Percentiles rank a stretch among this genome's conserved stretches.
Evolutionary conservation across 64 coral and sea anemone genomes (phyloP).

Genomic region (Montipora foliosa): DNA sequence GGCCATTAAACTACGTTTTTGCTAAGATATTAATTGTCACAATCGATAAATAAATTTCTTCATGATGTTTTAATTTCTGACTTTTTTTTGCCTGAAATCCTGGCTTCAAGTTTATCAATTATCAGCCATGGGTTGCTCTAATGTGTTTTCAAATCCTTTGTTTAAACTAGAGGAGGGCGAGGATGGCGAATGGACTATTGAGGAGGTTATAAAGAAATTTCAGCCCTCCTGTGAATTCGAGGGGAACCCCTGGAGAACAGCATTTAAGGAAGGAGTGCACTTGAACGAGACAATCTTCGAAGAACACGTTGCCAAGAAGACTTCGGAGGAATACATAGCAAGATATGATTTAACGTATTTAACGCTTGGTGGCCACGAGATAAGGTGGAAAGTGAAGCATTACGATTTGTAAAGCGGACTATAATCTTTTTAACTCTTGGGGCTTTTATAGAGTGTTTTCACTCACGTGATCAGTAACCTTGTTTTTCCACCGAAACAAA

Average conservation of each 20-base stretch:
- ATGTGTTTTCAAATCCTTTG: not conserved
- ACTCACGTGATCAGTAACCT: too few species aligned
- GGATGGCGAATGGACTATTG: not conserved
- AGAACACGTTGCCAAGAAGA: not conserved
- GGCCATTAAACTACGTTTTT: too few species aligned
- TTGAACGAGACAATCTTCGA: not conserved
- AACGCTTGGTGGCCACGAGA: not conserved
- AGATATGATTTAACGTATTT: constrained; percentile 29
- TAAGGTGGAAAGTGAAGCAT: not conserved
- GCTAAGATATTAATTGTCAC: too few species aligned
- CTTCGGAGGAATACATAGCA: not conserved
- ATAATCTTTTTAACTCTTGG: too few species aligned
- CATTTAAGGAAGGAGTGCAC: constrained; percentile 13
- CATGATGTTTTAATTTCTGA: too few species aligned
- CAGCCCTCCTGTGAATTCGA: not conserved
- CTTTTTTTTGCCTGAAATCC: too few species aligned
- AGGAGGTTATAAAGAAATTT: not conserved
- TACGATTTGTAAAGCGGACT: too few species aligned
- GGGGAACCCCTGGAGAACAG: not conserved
- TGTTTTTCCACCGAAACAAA: too few species aligned
- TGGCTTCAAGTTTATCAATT: too few species aligned
- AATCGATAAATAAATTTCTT: too few species aligned
- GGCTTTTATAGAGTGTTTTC: too few species aligned
- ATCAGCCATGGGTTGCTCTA: too few species aligned
- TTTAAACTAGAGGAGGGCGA: not conserved